Evolutionary conservation across 1,140 invertebrate genomes (phyloP).

Genomic region (Asbolus verrucosus): DNA sequence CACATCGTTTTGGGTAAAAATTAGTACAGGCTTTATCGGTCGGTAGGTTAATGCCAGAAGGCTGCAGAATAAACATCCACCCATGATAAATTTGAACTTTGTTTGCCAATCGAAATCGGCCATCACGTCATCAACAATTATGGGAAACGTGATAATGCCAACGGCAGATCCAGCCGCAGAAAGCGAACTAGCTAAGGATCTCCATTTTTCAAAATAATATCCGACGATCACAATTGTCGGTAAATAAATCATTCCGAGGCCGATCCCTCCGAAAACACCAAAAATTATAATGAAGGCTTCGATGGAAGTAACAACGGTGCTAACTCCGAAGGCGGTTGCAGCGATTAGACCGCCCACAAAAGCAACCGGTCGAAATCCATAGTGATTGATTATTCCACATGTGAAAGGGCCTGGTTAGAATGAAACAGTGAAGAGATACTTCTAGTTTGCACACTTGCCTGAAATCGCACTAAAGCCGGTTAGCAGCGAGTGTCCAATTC

Average conservation of each 20-base stretch:
- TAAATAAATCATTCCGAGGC: conserved; percentile 89
- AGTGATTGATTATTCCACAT: conserved; percentile 77
- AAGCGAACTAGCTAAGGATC: conserved; percentile 82
- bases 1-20: too few relatives aligned
- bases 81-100: conserved; percentile 67
- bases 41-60: too few relatives aligned
- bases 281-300: conserved; percentile 73
- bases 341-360: conserved; percentile 76
- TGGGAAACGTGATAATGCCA: conserved; percentile 77
- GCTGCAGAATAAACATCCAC: conserved; percentile 72
- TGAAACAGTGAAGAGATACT: not conserved
- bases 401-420: conserved; percentile 76
- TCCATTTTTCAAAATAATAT: conserved; percentile 84
- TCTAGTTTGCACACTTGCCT: conserved; percentile 66
- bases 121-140: conserved; percentile 68
- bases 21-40: too few relatives aligned
- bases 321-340: conserved; percentile 69
- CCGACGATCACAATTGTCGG: conserved; percentile 83
- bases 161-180: conserved; percentile 84
- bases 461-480: conserved; percentile 78
- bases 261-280: conserved; percentile 81
- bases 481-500: conserved; percentile 75
- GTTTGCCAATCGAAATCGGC: conserved; percentile 67
- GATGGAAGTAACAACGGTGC: conserved; percentile 70
- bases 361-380: conserved; percentile 78